A percentile compares a stretch with the other conserved stretches of the same genome.
phyloP scores from a whole-genome alignment of 1,140 invertebrate species.

The Phymastichus coffea region DNA sequence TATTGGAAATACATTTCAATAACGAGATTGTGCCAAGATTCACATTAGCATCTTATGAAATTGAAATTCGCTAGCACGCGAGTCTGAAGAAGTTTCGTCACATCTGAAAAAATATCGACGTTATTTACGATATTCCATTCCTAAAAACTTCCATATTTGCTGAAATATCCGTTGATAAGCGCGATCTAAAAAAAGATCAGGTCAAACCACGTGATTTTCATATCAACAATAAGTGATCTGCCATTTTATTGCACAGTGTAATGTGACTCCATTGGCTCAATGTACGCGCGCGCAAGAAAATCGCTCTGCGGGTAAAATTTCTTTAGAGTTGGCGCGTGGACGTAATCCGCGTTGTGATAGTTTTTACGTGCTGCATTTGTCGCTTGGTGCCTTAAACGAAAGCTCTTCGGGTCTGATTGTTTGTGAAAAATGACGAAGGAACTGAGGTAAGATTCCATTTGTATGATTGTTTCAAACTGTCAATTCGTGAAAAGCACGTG shows the following conservation, averaged over 20 bases:
- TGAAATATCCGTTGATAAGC: no score
- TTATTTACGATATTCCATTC: no score
- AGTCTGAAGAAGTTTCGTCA: no score
- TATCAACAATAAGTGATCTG: constrained; percentile 10
- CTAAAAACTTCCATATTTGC: no score
- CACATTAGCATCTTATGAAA: no score
- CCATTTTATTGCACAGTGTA: not conserved
- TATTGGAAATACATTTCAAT: no score
- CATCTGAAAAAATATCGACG: no score
- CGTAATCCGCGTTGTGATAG: not conserved
- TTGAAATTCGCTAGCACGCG: no score
- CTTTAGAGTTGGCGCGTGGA: not conserved
- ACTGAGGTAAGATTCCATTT: constrained; percentile 3
- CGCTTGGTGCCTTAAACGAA: not conserved
- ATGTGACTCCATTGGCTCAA: not conserved
- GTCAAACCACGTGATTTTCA: not conserved
- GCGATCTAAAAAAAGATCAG: no score
- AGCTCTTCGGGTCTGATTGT: not conserved
- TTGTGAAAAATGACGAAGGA: constrained; percentile 5
- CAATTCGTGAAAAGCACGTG: not conserved
- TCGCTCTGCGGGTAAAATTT: constrained; percentile 5
- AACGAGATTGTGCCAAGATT: no score
- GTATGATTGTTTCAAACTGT: not conserved
- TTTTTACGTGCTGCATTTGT: not conserved
- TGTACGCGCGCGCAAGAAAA: not conserved